phyloP scores from a whole-genome alignment of 2,888 invertebrate species.

The Rhaphigaster nebulosa region DNA sequence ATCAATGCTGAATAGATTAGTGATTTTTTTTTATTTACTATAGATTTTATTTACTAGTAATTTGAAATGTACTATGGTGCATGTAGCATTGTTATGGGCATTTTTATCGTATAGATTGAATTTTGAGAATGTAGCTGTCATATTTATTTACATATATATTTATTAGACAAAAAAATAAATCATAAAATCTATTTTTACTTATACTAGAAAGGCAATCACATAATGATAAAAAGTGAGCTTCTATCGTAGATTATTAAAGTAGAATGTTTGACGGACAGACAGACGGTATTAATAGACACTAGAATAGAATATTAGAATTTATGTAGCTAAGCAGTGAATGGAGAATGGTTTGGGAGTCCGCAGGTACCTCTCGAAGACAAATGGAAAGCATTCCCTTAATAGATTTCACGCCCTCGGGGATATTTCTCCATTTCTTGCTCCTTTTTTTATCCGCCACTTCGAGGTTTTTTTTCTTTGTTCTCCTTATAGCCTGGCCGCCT shows the following conservation, averaged over 20 bases:
- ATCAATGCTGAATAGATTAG: no score
- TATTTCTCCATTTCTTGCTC: constrained; percentile 25
- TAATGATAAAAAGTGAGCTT: background rate
- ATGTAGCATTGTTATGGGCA: no score
- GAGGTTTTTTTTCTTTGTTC: constrained; percentile 6
- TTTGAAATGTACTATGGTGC: no score
- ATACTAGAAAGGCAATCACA: background rate
- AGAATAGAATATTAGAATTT: background rate
- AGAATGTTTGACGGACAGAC: background rate
- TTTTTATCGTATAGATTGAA: no score
- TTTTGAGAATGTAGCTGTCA: no score
- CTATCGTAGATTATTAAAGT: background rate
- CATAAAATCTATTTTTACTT: background rate
- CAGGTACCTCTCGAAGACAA: constrained; percentile 24
- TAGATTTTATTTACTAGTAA: no score
- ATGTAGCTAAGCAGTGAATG: background rate
- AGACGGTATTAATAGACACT: background rate
- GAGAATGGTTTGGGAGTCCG: constrained; percentile 11
- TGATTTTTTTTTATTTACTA: no score
- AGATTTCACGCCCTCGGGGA: constrained; percentile 43
- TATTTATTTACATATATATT: no score
- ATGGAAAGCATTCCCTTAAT: constrained; percentile 42
- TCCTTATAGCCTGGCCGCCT: background rate
- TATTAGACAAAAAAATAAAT: no score
- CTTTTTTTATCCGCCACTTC: constrained; percentile 10